Conservation (phyloP, 1,140 invertebrate species). For the Amyelois transitella region DNA sequence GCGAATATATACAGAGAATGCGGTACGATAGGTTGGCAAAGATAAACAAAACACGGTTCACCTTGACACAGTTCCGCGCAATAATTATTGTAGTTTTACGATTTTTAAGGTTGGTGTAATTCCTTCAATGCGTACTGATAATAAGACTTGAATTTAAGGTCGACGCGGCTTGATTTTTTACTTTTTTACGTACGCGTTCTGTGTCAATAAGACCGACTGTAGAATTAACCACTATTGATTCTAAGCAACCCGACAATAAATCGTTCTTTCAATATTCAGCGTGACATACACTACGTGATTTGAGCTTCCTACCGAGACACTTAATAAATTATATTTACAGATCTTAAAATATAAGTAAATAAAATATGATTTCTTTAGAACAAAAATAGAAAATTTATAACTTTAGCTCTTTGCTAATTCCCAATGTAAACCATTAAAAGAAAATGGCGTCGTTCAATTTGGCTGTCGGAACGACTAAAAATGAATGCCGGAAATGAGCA, state of each 20-base stretch:
- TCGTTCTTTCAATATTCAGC: constrained; percentile 2
- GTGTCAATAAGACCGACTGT: constrained; percentile 5
- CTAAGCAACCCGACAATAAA: constrained; percentile 2
- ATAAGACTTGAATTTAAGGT: background rate
- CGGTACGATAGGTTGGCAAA: constrained; percentile 27
- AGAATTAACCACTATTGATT: background rate
- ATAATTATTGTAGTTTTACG: constrained; percentile 9
- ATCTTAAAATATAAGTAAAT: background rate
- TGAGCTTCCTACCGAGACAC: constrained; percentile 3
- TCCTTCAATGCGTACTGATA: background rate
- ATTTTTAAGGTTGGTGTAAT: background rate
- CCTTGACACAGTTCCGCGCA: constrained; percentile 40
- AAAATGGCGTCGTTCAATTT: background rate
- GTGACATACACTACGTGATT: background rate
- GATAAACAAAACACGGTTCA: constrained; percentile 24
- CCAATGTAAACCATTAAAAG: background rate
- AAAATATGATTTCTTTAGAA: background rate
- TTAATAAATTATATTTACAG: background rate
- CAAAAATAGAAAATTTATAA: background rate
- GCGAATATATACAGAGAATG: constrained; percentile 44
- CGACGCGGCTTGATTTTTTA: background rate
- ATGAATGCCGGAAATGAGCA: background rate
- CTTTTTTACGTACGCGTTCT: background rate
- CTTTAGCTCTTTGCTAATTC: background rate
- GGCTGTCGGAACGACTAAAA: background rate